Evolutionary conservation across 2,888 invertebrate species (phyloP).

Genomic region (Icerya purchasi): DNA sequence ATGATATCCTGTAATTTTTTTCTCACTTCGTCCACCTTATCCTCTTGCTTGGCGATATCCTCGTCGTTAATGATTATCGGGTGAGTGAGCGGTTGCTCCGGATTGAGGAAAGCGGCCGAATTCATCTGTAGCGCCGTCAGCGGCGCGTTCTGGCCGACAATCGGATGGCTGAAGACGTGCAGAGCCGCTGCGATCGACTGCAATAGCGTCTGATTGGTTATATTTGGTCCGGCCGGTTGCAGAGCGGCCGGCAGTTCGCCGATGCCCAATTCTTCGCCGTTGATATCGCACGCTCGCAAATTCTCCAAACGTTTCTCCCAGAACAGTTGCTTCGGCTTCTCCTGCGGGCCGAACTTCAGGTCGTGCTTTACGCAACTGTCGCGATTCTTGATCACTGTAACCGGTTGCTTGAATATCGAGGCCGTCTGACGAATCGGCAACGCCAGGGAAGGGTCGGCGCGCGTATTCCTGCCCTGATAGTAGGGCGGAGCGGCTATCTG

Average conservation of each 20-base stretch:
- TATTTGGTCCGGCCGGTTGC: slow-evolving; percentile 62
- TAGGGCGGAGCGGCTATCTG: background rate
- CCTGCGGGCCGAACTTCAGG: slow-evolving; percentile 74
- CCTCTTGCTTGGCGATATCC: slow-evolving; percentile 82
- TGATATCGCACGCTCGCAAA: slow-evolving; percentile 69
- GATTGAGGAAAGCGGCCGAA: slow-evolving; percentile 82
- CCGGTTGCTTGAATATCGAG: slow-evolving; percentile 96
- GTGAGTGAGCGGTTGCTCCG: slow-evolving; percentile 87
- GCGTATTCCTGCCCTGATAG: slow-evolving; percentile 33
- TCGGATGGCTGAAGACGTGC: slow-evolving; percentile 69
- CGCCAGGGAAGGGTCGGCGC: slow-evolving; percentile 72
- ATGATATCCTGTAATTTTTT: slow-evolving; percentile 53
- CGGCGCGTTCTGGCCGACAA: slow-evolving; percentile 68
- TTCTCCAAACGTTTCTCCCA: slow-evolving; percentile 54
- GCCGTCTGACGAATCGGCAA: slow-evolving; percentile 94
- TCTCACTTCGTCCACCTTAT: slow-evolving; percentile 66
- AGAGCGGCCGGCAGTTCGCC: slow-evolving; percentile 68
- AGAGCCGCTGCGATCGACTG: slow-evolving; percentile 91
- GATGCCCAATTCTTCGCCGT: slow-evolving; percentile 58
- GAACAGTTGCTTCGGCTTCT: slow-evolving; percentile 66
- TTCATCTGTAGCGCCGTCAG: slow-evolving; percentile 70
- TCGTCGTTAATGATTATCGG: slow-evolving; percentile 55
- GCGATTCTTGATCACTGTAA: slow-evolving; percentile 81
- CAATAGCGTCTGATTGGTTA: slow-evolving; percentile 65
- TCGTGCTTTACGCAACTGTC: slow-evolving; percentile 74